phyloP scores from a whole-genome alignment of 2,797 vertebrate species.

The Danio tinwini region DNA sequence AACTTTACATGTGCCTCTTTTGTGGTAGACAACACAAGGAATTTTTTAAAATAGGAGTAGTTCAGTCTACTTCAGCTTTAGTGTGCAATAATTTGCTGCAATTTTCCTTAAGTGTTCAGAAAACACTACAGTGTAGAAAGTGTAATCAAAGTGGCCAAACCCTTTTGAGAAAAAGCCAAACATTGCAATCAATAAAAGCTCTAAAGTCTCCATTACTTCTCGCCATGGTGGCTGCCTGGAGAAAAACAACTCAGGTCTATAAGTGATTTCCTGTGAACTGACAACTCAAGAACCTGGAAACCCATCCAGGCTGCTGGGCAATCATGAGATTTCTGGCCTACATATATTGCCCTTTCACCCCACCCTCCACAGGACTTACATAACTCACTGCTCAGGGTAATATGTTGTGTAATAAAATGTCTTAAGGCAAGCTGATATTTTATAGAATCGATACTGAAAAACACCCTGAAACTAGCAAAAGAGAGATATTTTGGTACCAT shows the following conservation, averaged over 20 bases:
- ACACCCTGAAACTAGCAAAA: not conserved
- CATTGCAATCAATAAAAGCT: conserved; percentile 74
- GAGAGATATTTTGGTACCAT: not conserved
- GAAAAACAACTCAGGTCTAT: conserved; percentile 47
- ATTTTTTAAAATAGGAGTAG: conserved; percentile 50
- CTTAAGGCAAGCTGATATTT: not conserved
- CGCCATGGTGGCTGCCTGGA: conserved; percentile 47
- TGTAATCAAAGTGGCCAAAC: conserved; percentile 72
- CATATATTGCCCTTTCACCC: conserved; percentile 15
- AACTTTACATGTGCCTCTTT: conserved; percentile 28
- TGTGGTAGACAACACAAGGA: conserved; percentile 43
- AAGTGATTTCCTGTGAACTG: conserved; percentile 17
- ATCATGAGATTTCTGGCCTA: conserved; percentile 5
- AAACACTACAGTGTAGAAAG: conserved; percentile 64
- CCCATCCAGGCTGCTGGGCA: not conserved
- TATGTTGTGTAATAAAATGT: conserved; percentile 11
- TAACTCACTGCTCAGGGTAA: conserved; percentile 7
- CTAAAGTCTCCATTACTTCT: conserved; percentile 56
- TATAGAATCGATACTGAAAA: conserved; percentile 6
- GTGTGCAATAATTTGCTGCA: conserved; percentile 77
- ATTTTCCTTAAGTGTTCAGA: conserved; percentile 76
- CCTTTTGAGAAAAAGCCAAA: conserved; percentile 70
- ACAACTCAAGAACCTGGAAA: conserved; percentile 22
- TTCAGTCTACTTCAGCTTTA: conserved; percentile 59
- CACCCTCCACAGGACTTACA: not conserved